Conservation (phyloP, 2,888 invertebrate genomes). For the Furcula furcula region DNA sequence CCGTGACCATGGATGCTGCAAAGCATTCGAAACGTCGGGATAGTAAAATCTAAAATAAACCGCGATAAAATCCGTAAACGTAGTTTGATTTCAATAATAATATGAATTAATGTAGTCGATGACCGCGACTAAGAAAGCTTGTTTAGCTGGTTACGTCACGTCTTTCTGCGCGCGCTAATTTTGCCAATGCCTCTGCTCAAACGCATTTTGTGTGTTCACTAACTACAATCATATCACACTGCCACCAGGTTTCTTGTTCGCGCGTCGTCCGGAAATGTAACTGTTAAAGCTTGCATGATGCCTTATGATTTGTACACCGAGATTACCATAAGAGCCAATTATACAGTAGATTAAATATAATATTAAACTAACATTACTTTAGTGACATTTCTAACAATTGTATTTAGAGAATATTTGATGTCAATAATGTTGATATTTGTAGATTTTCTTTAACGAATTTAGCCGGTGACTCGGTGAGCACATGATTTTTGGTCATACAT, state of each 20-base stretch:
- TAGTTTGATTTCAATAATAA: too few species aligned
- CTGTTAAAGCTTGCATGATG: constrained; percentile 41
- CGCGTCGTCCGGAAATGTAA: constrained; percentile 14
- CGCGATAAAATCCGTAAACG: too few species aligned
- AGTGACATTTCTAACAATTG: too few species aligned
- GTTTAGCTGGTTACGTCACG: neutral
- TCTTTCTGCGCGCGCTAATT: neutral
- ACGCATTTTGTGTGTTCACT: neutral
- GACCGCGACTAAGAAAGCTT: constrained; percentile 2
- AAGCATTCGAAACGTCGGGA: too few species aligned
- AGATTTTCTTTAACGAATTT: neutral
- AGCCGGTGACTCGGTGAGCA: constrained; percentile 38
- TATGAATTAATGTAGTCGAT: too few species aligned
- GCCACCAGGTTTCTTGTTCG: constrained; percentile 12
- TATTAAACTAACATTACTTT: constrained; percentile 1
- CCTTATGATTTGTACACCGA: constrained; percentile 28
- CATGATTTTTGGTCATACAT: constrained; percentile 10
- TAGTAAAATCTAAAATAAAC: too few species aligned
- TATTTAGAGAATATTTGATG: too few species aligned
- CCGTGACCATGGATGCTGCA: too few species aligned
- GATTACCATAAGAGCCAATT: constrained; percentile 24
- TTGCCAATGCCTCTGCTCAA: neutral
- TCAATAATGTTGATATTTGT: neutral
- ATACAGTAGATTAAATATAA: neutral
- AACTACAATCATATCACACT: neutral